Percentiles rank a stretch among this genome's conserved stretches.
phyloP scores from a whole-genome alignment of 1,140 invertebrate genomes.

The Aricia agestis region DNA sequence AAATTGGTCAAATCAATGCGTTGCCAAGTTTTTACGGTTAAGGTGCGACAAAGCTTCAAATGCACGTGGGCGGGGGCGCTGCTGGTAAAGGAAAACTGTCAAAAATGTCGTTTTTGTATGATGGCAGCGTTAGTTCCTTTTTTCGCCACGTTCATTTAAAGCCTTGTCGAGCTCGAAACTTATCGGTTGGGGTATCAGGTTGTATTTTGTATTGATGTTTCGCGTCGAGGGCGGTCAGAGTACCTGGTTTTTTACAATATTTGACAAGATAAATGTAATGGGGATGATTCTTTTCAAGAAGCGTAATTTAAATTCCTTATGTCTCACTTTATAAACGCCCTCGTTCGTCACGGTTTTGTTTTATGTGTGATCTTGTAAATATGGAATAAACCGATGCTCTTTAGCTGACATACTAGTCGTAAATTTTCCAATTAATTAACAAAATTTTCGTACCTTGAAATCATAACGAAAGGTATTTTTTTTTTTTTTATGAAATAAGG shows the following conservation, averaged over 20 bases:
- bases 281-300: conserved; percentile 14
- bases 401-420: too few relatives aligned
- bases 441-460: too few relatives aligned
- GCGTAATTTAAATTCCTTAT: conserved; percentile 11
- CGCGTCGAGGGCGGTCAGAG: conserved; percentile 19
- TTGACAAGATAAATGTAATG: conserved; percentile 16
- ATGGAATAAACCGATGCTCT: too few relatives aligned
- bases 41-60: too few relatives aligned
- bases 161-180: background rate
- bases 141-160: too few relatives aligned
- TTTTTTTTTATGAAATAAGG: too few relatives aligned
- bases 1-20: conserved; percentile 12
- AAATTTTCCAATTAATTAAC: too few relatives aligned
- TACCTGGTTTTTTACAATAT: conserved; percentile 21
- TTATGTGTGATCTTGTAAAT: background rate
- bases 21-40: conserved; percentile 4
- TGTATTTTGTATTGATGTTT: conserved; percentile 13
- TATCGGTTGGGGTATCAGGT: conserved; percentile 20
- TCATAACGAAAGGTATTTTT: too few relatives aligned
- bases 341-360: background rate
- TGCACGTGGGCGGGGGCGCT: too few relatives aligned
- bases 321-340: background rate
- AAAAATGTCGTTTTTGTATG: too few relatives aligned
- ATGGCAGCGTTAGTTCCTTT: too few relatives aligned
- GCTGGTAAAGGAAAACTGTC: too few relatives aligned